Percentiles rank a stretch among this genome's conserved stretches.
Evolutionary conservation across 2,888 invertebrate species (phyloP).

Genomic region (Eristalis tenax): DNA sequence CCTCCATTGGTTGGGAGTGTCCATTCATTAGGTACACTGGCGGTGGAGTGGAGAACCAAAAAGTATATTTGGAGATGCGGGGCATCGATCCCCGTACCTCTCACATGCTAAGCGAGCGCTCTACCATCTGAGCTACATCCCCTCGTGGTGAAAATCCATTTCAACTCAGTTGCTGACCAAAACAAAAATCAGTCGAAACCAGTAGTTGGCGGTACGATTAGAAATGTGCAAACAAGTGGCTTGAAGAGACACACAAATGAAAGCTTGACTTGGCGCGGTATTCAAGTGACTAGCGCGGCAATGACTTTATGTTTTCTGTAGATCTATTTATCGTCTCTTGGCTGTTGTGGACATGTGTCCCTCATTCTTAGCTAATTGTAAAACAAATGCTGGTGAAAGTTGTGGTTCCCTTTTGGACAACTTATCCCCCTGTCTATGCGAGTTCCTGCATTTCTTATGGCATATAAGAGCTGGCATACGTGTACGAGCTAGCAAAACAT

Average conservation of each 20-base stretch:
- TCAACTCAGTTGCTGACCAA: not conserved
- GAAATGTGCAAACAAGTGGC: not conserved
- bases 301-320: too few species aligned
- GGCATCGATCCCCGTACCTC: constrained; percentile 82
- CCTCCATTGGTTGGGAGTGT: not conserved
- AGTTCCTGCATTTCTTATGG: too few species aligned
- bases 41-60: not conserved
- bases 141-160: constrained; percentile 63
- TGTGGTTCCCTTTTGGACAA: too few species aligned
- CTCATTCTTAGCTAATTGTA: too few species aligned
- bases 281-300: too few species aligned
- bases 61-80: constrained; percentile 79
- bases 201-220: not conserved
- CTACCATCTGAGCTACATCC: constrained; percentile 82
- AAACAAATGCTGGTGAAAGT: too few species aligned
- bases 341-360: too few species aligned
- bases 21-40: not conserved
- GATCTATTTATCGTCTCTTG: too few species aligned
- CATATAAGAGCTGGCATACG: too few species aligned
- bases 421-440: too few species aligned
- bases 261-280: too few species aligned
- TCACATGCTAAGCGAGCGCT: constrained; percentile 82
- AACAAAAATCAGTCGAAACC: not conserved
- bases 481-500: too few species aligned
- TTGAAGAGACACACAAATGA: not conserved